phyloP scores from a whole-genome alignment of 2,113 vertebrate genomes.

The Lophotis ruficrista region DNA sequence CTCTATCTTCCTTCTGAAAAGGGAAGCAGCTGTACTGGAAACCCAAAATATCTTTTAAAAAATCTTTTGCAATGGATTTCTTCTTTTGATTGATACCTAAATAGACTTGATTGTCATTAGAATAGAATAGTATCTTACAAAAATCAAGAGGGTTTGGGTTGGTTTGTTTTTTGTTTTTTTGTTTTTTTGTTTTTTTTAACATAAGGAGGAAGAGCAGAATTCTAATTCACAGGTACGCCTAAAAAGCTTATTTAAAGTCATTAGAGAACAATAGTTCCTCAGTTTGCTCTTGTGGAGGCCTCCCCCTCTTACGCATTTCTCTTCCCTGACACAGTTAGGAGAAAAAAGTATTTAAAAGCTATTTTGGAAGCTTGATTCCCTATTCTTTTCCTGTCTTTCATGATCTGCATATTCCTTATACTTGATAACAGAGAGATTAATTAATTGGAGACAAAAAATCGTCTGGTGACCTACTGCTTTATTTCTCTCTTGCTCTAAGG shows the following conservation, averaged over 20 bases:
- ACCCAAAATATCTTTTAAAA: conserved; percentile 15
- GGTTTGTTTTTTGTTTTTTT: neutral
- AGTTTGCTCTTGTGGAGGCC: conserved; percentile 48
- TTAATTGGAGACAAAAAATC: neutral
- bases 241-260: conserved; percentile 69
- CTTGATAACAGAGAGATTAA: neutral
- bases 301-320: conserved; percentile 50
- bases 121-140: conserved; percentile 16
- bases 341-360: conserved; percentile 30
- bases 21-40: neutral
- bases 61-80: neutral
- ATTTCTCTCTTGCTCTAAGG: neutral
- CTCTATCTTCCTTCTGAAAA: neutral
- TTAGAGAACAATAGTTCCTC: conserved; percentile 66
- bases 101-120: conserved; percentile 18
- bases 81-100: conserved; percentile 57
- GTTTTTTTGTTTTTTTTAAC: neutral
- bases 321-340: conserved; percentile 22
- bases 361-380: conserved; percentile 43
- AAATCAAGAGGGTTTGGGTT: neutral
- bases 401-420: neutral
- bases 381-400: conserved; percentile 22
- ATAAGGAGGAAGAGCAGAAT: conserved; percentile 12
- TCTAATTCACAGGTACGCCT: conserved; percentile 33
- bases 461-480: neutral